Percentiles rank a stretch among this genome's conserved stretches.
phyloP scores from a whole-genome alignment of 2,797 vertebrate genomes.

The Bradypodion pumilum region DNA sequence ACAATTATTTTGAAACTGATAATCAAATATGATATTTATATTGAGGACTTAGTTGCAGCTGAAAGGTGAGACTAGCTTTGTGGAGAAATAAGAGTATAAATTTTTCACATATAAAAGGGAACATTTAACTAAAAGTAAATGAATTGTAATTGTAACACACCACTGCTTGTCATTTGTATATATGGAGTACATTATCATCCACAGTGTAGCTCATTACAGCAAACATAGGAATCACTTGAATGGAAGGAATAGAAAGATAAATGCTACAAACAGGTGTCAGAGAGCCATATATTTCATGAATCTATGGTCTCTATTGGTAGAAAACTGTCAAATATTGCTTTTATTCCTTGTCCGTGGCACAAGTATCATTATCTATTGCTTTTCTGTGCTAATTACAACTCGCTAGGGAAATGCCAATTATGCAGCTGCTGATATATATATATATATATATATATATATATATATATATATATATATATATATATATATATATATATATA shows the following conservation, averaged over 20 bases:
- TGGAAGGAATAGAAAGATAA: conserved; percentile 9
- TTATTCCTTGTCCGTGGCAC: neutral
- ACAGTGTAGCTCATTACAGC: conserved; percentile 4
- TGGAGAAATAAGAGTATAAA: neutral
- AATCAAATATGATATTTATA: neutral
- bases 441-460: conserved; percentile 4
- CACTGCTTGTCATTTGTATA: conserved; percentile 4
- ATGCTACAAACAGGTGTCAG: neutral
- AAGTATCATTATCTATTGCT: conserved; percentile 10
- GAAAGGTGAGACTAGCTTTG: neutral
- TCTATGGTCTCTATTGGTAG: conserved; percentile 7
- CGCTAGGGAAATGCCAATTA: neutral
- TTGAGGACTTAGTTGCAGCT: neutral
- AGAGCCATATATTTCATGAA: neutral
- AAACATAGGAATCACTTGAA: conserved; percentile 2
- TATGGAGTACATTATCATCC: neutral
- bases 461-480: neutral
- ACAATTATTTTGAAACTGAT: conserved; percentile 2
- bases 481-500: conserved; percentile 9
- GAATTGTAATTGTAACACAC: neutral
- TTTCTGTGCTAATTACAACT: conserved; percentile 14
- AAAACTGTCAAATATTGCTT: neutral
- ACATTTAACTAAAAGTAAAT: conserved; percentile 36
- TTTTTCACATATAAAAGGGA: neutral
- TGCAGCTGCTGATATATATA: neutral